Conservation (phyloP, 2,113 vertebrate species). For the Bucco capensis region DNA sequence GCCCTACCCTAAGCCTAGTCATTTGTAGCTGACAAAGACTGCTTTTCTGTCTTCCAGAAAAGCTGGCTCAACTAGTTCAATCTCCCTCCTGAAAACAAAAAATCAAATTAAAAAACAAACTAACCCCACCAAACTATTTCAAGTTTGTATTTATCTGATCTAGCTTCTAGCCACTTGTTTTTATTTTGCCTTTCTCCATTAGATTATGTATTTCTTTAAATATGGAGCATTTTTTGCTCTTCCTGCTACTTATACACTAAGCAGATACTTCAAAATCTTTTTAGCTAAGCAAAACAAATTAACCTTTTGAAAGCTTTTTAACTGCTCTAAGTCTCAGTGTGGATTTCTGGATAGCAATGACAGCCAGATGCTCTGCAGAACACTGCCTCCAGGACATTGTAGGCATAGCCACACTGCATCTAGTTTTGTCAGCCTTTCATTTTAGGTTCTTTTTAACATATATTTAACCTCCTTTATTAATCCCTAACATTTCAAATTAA, state of each 20-base stretch:
- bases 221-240: background rate
- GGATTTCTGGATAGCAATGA: background rate
- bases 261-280: background rate
- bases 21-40: background rate
- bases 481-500: background rate
- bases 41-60: background rate
- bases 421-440: background rate
- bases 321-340: background rate
- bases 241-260: background rate
- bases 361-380: conserved; percentile 12
- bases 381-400: background rate
- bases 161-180: background rate
- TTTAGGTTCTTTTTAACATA: background rate
- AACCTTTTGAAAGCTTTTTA: conserved; percentile 33
- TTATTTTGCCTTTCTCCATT: background rate
- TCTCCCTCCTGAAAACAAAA: background rate
- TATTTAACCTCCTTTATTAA: background rate
- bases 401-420: background rate
- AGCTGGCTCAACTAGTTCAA: background rate
- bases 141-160: background rate
- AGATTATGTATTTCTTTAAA: background rate
- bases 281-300: conserved; percentile 11
- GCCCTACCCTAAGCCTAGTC: background rate
- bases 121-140: background rate
- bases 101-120: background rate